Conservation (phyloP, 2,797 vertebrate species). For the Coilia nasus region DNA sequence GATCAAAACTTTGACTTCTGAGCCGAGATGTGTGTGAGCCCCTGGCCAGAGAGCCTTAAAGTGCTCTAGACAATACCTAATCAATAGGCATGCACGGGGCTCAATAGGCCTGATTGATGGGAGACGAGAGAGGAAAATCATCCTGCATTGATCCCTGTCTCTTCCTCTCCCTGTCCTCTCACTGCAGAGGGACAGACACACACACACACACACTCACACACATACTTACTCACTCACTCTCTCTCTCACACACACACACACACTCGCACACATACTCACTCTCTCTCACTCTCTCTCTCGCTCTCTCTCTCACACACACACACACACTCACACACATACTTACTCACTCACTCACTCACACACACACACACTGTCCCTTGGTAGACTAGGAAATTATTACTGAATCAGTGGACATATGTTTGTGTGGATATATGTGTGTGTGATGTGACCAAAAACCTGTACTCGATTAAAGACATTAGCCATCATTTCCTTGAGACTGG, state of each 20-base stretch:
- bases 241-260: not conserved
- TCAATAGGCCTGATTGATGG: slow-evolving; percentile 31
- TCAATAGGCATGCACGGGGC: slow-evolving; percentile 44
- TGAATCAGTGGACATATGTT: too few species aligned
- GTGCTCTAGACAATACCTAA: slow-evolving; percentile 37
- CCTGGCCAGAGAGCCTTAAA: slow-evolving; percentile 26
- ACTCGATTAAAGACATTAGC: too few species aligned
- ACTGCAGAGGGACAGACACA: not conserved
- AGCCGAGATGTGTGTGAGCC: not conserved
- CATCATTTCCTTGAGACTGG: too few species aligned
- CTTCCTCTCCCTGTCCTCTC: not conserved
- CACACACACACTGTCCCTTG: not conserved
- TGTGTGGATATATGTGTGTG: too few species aligned
- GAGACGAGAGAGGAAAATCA: slow-evolving; percentile 38
- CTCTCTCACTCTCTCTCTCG: not conserved
- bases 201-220: not conserved
- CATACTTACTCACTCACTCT: not conserved
- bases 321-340: not conserved
- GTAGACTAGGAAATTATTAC: not conserved
- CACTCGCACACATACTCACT: not conserved
- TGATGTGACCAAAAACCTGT: too few species aligned
- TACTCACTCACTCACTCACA: not conserved
- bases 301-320: not conserved
- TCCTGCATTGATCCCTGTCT: slow-evolving; percentile 43
- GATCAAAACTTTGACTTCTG: not conserved